Evolutionary conservation across 2,113 vertebrate genomes (phyloP).

Genomic region (Phalacrocorax pelagicus): DNA sequence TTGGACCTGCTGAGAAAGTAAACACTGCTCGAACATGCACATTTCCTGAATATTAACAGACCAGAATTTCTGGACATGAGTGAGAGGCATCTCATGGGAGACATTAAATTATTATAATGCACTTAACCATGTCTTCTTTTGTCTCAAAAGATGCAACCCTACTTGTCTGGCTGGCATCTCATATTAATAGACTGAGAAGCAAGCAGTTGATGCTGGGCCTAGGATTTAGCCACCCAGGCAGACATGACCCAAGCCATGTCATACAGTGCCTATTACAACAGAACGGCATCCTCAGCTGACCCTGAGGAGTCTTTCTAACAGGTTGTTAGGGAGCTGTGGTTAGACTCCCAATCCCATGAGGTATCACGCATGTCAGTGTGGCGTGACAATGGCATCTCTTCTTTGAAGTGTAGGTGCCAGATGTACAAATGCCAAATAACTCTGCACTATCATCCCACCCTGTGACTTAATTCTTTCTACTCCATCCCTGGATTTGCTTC

Average conservation of each 20-base stretch:
- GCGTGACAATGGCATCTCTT: not conserved
- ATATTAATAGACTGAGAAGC: not conserved
- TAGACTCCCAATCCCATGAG: not conserved
- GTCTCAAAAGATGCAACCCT: not conserved
- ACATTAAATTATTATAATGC: not conserved
- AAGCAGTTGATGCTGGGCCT: not conserved
- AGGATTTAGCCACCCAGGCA: not conserved
- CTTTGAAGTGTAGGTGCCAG: not conserved
- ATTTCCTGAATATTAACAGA: not conserved
- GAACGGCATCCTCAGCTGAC: not conserved
- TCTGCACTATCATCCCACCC: not conserved
- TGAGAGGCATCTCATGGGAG: not conserved
- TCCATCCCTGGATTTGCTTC: fast-evolving
- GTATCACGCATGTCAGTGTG: not conserved
- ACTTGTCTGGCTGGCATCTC: not conserved
- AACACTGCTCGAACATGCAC: not conserved
- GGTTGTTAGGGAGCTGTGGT: not conserved
- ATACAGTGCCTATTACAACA: fast-evolving
- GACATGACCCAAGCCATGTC: too few species aligned
- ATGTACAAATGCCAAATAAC: not conserved
- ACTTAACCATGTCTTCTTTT: not conserved
- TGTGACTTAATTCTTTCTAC: not conserved
- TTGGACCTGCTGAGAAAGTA: not conserved
- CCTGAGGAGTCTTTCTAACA: not conserved
- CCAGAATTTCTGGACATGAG: not conserved